Evolutionary conservation across 2,888 invertebrate species (phyloP), one percentile per base, ranked within the genome.

Genomic region (Cantharis nigra): DNA sequence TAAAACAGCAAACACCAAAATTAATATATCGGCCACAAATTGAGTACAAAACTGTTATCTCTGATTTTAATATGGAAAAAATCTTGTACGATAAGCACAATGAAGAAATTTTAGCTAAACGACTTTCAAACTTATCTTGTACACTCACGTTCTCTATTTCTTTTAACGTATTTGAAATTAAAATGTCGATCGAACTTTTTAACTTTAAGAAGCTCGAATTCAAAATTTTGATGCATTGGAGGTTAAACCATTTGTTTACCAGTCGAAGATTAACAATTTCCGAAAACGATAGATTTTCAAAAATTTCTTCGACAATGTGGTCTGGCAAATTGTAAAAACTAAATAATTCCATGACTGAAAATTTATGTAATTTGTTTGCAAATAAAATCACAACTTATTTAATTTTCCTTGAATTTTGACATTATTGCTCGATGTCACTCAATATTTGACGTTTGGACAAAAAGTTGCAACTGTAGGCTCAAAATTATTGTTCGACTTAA

Each of bases 21-120:
- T 77, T 71, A 13, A 79, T 72, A 63, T 79, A 79, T 71, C 79
- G 73, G 5, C 69, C 75, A 69, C 79, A 79, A 23, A 74, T 71
- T 7, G 75, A 72, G 20, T 75, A 71, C n/a, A 79, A 20, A 9
- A 76, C 62, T 3, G 64, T 70, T n/a, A 77, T 63, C 64, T 79
- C 79, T 16, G 73, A 75, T 63, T 72, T 75, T 11, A 79, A 69
- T 70, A 79, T 78, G 10, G 64, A 71, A 23, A 75, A 64, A 5
- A 78, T 75, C 16, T 79, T 79, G 20, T 79, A 77, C 20, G 69
- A 30, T 14, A 30, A 49, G 16, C 49, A 70, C 16, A 62, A 33
- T 10, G 28, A 70, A 10, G 70, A 20, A 49, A 70, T 70, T 67
- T 67, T 67, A 67, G n/a, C 26, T n/a, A 67, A n/a, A 26, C 26